These are phyloP conservation scores for Eufriesea mexicana DNA, from an alignment of 1,140 invertebrate genomes.

Conservation along the genomic window DNA sequence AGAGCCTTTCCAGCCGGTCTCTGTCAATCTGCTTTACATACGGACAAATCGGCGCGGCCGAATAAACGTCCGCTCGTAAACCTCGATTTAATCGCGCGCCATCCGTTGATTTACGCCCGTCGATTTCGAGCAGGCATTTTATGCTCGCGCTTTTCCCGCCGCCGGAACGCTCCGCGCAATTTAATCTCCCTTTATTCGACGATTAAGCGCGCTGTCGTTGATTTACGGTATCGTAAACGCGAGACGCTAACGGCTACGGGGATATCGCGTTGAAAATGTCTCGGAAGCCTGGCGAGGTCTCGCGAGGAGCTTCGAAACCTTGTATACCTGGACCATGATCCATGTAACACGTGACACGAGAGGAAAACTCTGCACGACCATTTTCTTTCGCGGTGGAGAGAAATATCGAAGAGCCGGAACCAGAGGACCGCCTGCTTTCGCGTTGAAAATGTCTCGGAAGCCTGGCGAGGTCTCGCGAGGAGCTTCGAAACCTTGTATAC, in stretches of 20 bases:
- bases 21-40: background rate
- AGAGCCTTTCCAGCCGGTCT: background rate
- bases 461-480: background rate
- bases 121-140: slow-evolving; percentile 7
- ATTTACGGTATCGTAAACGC: slow-evolving; percentile 74
- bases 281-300: slow-evolving; percentile 2
- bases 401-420: too few species aligned
- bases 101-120: slow-evolving; percentile 17
- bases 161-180: slow-evolving; percentile 50
- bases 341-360: too few species aligned
- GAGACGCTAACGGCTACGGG: slow-evolving; percentile 50
- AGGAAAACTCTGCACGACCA: too few species aligned
- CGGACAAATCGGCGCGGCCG: background rate
- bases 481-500: too few species aligned
- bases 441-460: slow-evolving; percentile 26
- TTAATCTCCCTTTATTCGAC: slow-evolving; percentile 69
- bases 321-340: too few species aligned
- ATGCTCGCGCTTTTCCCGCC: slow-evolving; percentile 18
- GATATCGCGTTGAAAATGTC: slow-evolving; percentile 32
- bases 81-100: background rate
- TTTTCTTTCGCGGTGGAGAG: background rate
- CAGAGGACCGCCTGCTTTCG: too few species aligned
- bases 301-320: too few species aligned
- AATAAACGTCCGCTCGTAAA: slow-evolving; percentile 1
- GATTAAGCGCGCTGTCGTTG: slow-evolving; percentile 69